Percentiles rank a stretch among this genome's conserved stretches.
phyloP scores from a whole-genome alignment of 2,888 invertebrate genomes.

The Latrodectus hesperus region DNA sequence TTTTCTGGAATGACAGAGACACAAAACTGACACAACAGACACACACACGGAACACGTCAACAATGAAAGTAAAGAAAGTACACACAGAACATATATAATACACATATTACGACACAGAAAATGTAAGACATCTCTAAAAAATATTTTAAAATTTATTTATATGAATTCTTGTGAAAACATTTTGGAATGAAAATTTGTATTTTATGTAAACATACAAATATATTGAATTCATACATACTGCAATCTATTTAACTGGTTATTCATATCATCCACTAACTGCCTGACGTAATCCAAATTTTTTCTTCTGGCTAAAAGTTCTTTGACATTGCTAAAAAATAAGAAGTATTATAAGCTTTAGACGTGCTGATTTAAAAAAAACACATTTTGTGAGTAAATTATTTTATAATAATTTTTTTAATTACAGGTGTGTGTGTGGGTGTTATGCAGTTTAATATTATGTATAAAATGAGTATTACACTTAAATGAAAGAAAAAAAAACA shows the following conservation, averaged over 20 bases:
- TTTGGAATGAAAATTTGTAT: neutral
- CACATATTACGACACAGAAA: neutral
- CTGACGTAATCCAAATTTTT: conserved; percentile 49
- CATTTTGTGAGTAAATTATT: too few species aligned
- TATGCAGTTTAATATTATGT: too few species aligned
- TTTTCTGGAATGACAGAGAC: conserved; percentile 72
- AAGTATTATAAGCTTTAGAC: too few species aligned
- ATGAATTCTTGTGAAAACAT: neutral
- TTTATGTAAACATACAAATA: neutral
- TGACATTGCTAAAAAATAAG: conserved; percentile 40
- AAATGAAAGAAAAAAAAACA: too few species aligned
- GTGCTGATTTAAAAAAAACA: too few species aligned
- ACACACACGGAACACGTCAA: neutral
- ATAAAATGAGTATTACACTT: too few species aligned
- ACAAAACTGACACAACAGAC: conserved; percentile 5
- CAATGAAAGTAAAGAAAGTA: neutral
- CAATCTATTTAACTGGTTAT: conserved; percentile 44
- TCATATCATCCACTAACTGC: conserved; percentile 54
- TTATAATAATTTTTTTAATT: too few species aligned
- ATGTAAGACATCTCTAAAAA: neutral
- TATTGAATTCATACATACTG: conserved; percentile 24
- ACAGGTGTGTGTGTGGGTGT: too few species aligned
- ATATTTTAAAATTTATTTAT: neutral
- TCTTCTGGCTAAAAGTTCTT: conserved; percentile 48
- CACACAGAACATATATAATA: neutral